Base-by-base conservation (phyloP, 2,888 invertebrate genomes). In the Tupiocoris notatus region DNA sequence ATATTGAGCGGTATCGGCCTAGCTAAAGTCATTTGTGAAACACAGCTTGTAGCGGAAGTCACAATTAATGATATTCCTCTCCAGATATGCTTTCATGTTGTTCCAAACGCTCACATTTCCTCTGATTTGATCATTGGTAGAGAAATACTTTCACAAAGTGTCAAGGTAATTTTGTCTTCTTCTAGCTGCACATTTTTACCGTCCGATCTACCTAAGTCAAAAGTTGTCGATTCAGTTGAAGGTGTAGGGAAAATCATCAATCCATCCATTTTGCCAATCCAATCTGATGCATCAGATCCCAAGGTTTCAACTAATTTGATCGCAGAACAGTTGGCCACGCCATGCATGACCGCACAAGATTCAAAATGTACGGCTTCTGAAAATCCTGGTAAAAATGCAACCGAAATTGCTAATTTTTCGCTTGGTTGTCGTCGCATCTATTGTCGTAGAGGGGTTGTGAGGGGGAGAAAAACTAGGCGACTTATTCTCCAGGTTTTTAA, bases 51-150 rank as follows among this genome's bases (percentile, higher is more conserved):
- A 9, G 59, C 59, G 3, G 59, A 59, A 6, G 59, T 59, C 6
- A 20, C 20, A n/a, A 59, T 59, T 9, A 59, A 59, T n/a, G 59
- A 59, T 59, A 59, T 59, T 59, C 59, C 59, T 59, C 59, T 59
- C 20, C 59, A 59, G n/a, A 59, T 59, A 59, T 59, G 59, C 59
- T 59, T 59, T 20, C 59, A 59, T 20, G n/a, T 59, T 18, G n/a
- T 59, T 59, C 59, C 59, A 9, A 3, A 59, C 3, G 20, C 18
- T 59, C 20, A n/a, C 59, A 59, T 59, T 59, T 59, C 59, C 6
- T 59, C 59, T 59, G 59, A 59, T 59, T 59, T 59, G 20, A 17
- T 54, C 3, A 20, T 67, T 39, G 67, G 67, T 56, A 64, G 64
- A 64, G 64, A 64, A 64, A 64, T 64, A 23, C 64, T 64, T 64